phyloP scores from a whole-genome alignment of 2,797 vertebrate species.

The Lacerta bilineata region DNA sequence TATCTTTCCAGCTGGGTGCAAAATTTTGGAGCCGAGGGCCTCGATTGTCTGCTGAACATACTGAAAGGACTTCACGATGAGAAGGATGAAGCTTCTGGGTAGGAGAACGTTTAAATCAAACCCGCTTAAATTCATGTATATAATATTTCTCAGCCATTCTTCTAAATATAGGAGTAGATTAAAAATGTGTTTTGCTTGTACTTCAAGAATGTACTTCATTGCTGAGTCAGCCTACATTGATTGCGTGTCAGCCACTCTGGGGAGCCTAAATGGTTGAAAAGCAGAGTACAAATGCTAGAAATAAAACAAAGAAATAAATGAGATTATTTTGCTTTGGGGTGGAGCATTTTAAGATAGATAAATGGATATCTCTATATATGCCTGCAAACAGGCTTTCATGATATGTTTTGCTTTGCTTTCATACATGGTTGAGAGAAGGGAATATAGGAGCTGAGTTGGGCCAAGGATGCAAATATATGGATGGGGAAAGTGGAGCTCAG shows the following conservation, averaged over 20 bases:
- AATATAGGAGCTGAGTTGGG: background rate
- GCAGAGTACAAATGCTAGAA: too few species aligned
- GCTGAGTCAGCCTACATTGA: too few species aligned
- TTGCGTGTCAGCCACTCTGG: too few species aligned
- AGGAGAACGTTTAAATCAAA: slow-evolving; percentile 27
- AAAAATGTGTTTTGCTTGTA: background rate
- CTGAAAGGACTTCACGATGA: slow-evolving; percentile 89
- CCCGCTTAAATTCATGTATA: background rate
- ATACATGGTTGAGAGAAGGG: background rate
- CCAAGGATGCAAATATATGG: background rate
- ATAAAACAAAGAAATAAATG: too few species aligned
- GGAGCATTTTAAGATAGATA: background rate
- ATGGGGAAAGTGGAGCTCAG: background rate
- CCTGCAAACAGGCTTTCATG: background rate
- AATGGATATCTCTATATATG: background rate
- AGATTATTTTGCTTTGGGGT: background rate
- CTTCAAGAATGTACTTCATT: background rate
- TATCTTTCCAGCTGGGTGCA: slow-evolving; percentile 89
- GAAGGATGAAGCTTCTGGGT: slow-evolving; percentile 81
- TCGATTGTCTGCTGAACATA: slow-evolving; percentile 85
- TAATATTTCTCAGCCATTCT: background rate
- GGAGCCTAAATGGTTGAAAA: too few species aligned
- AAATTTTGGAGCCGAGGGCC: slow-evolving; percentile 91
- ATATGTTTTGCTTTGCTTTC: background rate
- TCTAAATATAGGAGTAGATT: background rate